Evolutionary conservation across 2,888 invertebrate genomes (phyloP), one percentile per base, ranked within the genome.

Genomic region (Perizoma flavofasciatum): DNA sequence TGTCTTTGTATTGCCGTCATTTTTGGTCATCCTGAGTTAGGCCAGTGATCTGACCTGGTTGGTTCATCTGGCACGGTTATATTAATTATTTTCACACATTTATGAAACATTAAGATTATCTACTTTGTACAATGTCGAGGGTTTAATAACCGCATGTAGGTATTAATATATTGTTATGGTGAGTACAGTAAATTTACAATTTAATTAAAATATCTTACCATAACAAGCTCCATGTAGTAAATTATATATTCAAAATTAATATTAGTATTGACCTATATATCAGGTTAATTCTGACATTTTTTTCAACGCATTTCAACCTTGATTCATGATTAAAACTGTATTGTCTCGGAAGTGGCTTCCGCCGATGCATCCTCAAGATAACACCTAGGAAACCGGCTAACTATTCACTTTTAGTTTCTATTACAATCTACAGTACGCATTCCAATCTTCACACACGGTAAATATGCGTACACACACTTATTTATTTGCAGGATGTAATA

Each of bases 331-430:
- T 57, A 57, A 37, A 37, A 33, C 22, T 9, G 39, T 53, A 63
- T 53, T 54, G 61, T 55, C 49, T 66, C 59, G 66, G 66, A 65
- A 66, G 65, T 54, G 47, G 39, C 55, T 66, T 68, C 68, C 68
- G 66, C n/a, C 41, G 62, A 62, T 62, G 57, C 55, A 47, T 51
- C 40, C 39, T 45, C 35, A n/a, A 48, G 62, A 62, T 62, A 55
- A 45, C 46, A 44, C 47, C 32, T 40, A 54, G 62, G 62, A 62
- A 62, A 49, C 45, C 45, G 45, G 39, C 41, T 37, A 62, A 49
- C 55, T 59, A 62, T 62, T 55, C 40, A 56, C 48, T 49, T 37
- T 46, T 45, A 0, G 33, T 55, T 9, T 39, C 35, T 45, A 44
- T 8, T 32, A 46, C 33, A 46, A 55, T 55, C 48, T 43, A 43